Evolutionary conservation across 2,888 invertebrate species (phyloP).

Genomic region (Drosophila infuscata): DNA sequence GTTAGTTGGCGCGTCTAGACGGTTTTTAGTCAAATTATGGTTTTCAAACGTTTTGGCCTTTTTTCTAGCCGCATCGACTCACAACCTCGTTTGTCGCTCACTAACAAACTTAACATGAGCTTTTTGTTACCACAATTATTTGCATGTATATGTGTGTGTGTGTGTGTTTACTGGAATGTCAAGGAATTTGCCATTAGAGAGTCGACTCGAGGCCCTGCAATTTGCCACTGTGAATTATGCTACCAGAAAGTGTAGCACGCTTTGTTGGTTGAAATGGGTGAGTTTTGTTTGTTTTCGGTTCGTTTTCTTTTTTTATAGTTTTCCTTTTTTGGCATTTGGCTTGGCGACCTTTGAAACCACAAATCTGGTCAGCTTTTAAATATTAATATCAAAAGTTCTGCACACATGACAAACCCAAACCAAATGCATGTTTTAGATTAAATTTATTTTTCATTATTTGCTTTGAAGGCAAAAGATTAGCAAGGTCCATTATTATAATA

Average conservation of each 20-base stretch:
- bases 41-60: conserved; percentile 58
- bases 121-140: conserved; percentile 52
- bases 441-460: background rate
- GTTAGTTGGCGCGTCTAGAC: conserved; percentile 75
- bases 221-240: conserved; percentile 43
- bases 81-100: conserved; percentile 22
- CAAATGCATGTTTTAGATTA: conserved; percentile 15
- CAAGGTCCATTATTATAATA: background rate
- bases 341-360: conserved; percentile 47
- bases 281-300: conserved; percentile 26
- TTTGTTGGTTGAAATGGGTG: background rate
- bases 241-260: conserved; percentile 28
- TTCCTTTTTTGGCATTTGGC: conserved; percentile 16
- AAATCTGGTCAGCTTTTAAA: conserved; percentile 41
- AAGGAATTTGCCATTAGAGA: conserved; percentile 53
- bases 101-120: conserved; percentile 53
- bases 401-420: conserved; percentile 2
- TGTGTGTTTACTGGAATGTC: conserved; percentile 46
- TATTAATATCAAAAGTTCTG: conserved; percentile 20
- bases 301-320: background rate
- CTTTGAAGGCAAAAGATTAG: background rate
- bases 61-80: background rate
- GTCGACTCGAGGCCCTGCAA: conserved; percentile 37
- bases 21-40: conserved; percentile 79
- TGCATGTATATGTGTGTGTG: conserved; percentile 16